Percentiles rank a stretch among this genome's conserved stretches.
Evolutionary conservation across 2,113 vertebrate genomes (phyloP).

Genomic region (Mionectes macconnelli): DNA sequence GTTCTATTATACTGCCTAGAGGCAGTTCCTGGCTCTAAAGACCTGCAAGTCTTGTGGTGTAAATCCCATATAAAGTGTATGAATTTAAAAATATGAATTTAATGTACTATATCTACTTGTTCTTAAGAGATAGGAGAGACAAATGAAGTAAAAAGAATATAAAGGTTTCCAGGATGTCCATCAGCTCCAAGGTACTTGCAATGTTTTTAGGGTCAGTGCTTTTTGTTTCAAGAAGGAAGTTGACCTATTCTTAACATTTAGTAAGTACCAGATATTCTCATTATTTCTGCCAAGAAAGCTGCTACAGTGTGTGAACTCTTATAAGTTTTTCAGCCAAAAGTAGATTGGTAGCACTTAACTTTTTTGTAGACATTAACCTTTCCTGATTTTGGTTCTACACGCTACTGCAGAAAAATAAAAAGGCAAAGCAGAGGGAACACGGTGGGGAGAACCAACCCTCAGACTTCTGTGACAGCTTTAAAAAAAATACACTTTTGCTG

Average conservation of each 20-base stretch:
- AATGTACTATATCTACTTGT: neutral
- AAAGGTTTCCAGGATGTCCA: neutral
- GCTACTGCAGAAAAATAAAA: neutral
- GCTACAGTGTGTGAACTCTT: neutral
- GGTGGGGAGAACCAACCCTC: neutral
- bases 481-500: neutral
- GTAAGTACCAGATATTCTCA: conserved; percentile 17
- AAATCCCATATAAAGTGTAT: neutral
- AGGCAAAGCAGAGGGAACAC: fast-evolving
- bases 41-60: neutral
- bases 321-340: neutral
- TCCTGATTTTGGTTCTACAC: neutral
- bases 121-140: neutral
- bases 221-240: conserved; percentile 14
- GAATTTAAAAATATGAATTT: neutral
- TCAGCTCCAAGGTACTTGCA: neutral
- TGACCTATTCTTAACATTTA: conserved; percentile 60
- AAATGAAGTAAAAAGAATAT: neutral
- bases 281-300: conserved; percentile 47
- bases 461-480: neutral
- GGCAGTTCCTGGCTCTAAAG: neutral
- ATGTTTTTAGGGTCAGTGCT: neutral
- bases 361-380: conserved; percentile 25
- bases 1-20: neutral
- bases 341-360: conserved; percentile 5